Evolutionary conservation across 2,113 vertebrate species (phyloP).

Genomic region (Mobula birostris): DNA sequence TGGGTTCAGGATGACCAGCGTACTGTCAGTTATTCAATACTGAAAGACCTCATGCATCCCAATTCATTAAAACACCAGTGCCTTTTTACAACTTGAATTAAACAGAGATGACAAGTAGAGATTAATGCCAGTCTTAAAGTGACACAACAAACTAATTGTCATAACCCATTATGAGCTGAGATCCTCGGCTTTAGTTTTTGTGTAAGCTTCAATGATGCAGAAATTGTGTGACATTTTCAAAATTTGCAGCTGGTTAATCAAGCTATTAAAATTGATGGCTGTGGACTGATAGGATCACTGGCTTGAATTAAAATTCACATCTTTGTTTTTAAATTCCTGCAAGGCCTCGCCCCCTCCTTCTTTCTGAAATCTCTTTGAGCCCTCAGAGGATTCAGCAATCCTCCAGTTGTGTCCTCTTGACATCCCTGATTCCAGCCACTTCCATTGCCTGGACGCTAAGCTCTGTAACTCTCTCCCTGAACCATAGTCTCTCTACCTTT

Average conservation of each 20-base stretch:
- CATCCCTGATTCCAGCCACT: neutral
- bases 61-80: conserved; percentile 29
- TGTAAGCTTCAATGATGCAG: neutral
- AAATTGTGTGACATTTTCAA: conserved; percentile 30
- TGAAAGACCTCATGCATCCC: conserved; percentile 23
- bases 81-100: conserved; percentile 43
- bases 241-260: conserved; percentile 26
- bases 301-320: neutral
- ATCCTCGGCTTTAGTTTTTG: neutral
- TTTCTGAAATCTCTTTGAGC: no score
- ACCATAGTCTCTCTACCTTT: neutral
- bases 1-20: conserved; percentile 44
- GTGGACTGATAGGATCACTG: neutral
- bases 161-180: conserved; percentile 82
- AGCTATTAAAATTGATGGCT: conserved; percentile 18
- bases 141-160: conserved; percentile 96
- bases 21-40: conserved; percentile 42
- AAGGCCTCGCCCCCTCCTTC: neutral
- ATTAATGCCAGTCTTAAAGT: conserved; percentile 91
- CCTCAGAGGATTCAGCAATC: neutral
- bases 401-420: neutral
- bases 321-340: neutral
- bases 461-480: neutral
- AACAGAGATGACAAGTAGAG: conserved; percentile 98
- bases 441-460: neutral